A percentile compares a stretch with the other conserved stretches of the same genome.
Conservation (phyloP, 2,797 vertebrate species). For the Naso thynnoides region DNA sequence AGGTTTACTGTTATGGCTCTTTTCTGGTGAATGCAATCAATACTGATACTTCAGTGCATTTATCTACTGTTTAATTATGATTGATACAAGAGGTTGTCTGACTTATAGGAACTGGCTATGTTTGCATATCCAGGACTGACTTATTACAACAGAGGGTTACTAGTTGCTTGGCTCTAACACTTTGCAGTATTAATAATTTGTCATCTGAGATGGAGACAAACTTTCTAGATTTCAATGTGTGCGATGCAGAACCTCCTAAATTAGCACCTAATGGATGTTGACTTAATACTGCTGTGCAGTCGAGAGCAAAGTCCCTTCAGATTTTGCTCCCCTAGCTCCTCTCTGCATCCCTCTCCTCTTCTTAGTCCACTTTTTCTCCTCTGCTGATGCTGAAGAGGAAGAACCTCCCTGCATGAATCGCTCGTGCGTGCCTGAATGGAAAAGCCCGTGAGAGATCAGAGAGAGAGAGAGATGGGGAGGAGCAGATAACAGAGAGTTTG, state of each 20-base stretch:
- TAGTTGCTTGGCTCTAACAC: too few relatives aligned
- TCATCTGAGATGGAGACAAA: too few relatives aligned
- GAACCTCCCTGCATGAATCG: conserved; percentile 30
- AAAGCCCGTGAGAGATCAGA: conserved; percentile 31
- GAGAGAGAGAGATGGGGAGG: conserved; percentile 15
- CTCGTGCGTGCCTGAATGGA: conserved; percentile 40
- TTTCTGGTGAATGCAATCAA: not conserved
- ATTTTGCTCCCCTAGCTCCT: too few relatives aligned
- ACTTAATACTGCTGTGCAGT: not conserved
- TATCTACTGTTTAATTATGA: too few relatives aligned
- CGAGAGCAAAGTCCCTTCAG: not conserved
- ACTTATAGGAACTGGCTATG: not conserved
- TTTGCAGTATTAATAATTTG: too few relatives aligned
- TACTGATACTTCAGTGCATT: not conserved
- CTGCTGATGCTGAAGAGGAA: not conserved
- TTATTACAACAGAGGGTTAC: too few relatives aligned
- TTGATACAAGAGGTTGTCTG: not conserved
- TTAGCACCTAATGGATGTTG: not conserved
- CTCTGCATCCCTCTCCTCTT: too few relatives aligned
- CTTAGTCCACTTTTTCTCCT: not conserved
- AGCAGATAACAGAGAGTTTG: conserved; percentile 49
- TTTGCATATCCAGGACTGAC: too few relatives aligned
- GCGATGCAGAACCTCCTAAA: not conserved
- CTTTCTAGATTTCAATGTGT: too few relatives aligned
- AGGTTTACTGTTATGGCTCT: too few relatives aligned